phyloP scores from a whole-genome alignment of 1,140 invertebrate species.

The Pseudomyrmex gracilis region DNA sequence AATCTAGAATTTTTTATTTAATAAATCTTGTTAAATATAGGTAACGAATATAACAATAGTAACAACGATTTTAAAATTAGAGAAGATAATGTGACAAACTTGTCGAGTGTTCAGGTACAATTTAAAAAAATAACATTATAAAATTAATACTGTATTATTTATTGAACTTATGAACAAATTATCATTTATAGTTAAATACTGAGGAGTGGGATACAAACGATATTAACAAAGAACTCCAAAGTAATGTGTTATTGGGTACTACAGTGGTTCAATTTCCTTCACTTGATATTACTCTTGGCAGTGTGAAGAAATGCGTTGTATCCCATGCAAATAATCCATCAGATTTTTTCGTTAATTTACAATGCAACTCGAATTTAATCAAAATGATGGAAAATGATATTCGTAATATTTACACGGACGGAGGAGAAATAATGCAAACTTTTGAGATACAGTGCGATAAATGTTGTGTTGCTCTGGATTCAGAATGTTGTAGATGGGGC shows the following conservation, averaged over 20 bases:
- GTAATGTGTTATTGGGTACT: neutral
- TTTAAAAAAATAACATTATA: constrained; percentile 5
- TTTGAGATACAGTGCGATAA: constrained; percentile 61
- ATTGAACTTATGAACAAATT: neutral
- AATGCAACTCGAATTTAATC: constrained; percentile 78
- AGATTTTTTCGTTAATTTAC: constrained; percentile 85
- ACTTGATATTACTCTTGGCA: constrained; percentile 72
- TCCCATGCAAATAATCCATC: constrained; percentile 79
- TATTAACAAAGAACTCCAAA: neutral
- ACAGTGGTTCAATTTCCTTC: constrained; percentile 65
- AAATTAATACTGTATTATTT: constrained; percentile 7
- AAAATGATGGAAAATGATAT: constrained; percentile 79
- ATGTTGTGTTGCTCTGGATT: constrained; percentile 86
- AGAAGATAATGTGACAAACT: constrained; percentile 8
- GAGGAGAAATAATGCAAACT: constrained; percentile 66
- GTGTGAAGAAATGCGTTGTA: constrained; percentile 76
- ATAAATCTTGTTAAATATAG: constrained; percentile 40
- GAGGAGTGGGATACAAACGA: neutral
- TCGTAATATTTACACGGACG: constrained; percentile 70
- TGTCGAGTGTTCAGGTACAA: constrained; percentile 43
- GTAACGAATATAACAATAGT: neutral
- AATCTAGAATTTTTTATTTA: neutral
- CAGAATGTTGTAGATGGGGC: constrained; percentile 86
- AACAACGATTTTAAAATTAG: constrained; percentile 44
- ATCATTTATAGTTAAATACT: constrained; percentile 34